Evolutionary conservation across 2,888 invertebrate species (phyloP).

Genomic region (Bombylius discolor): DNA sequence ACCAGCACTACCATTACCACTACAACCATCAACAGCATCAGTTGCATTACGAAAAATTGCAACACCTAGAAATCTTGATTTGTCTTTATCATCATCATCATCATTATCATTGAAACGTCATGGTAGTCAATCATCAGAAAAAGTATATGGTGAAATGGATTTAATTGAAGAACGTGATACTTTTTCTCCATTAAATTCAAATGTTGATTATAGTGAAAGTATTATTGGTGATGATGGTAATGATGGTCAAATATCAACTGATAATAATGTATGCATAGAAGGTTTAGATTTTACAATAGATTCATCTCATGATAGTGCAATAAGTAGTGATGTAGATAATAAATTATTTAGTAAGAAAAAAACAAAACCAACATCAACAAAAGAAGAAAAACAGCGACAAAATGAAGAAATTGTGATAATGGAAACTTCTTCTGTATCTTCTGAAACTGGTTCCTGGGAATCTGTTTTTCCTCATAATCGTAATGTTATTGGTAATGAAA

Average conservation of each 20-base stretch:
- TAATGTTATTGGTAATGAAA: conserved; percentile 16
- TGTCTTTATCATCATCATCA: not conserved
- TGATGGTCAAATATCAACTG: conserved; percentile 6
- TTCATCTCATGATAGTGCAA: not conserved
- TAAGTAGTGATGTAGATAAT: conserved; percentile 12
- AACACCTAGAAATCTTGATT: not conserved
- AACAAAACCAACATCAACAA: conserved; percentile 22
- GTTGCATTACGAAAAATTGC: not conserved
- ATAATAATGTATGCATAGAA: not conserved
- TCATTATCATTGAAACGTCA: not conserved
- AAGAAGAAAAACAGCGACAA: conserved; percentile 48
- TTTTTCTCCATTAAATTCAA: conserved; percentile 30
- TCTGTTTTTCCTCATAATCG: conserved; percentile 40
- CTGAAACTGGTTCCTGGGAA: conserved; percentile 53
- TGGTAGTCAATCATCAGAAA: conserved; percentile 24
- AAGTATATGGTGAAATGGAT: conserved; percentile 31
- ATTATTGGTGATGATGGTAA: conserved; percentile 21
- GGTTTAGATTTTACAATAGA: not conserved
- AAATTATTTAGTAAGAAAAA: conserved; percentile 14
- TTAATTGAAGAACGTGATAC: conserved; percentile 33
- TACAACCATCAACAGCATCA: not conserved
- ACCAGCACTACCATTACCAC: not conserved
- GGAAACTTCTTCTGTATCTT: conserved; percentile 49
- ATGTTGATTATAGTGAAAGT: conserved; percentile 22
- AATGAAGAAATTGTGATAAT: conserved; percentile 49